These are phyloP conservation scores for Stenodera caucasica DNA, from an alignment of 2,888 invertebrate genomes.

Conservation along the genomic window DNA sequence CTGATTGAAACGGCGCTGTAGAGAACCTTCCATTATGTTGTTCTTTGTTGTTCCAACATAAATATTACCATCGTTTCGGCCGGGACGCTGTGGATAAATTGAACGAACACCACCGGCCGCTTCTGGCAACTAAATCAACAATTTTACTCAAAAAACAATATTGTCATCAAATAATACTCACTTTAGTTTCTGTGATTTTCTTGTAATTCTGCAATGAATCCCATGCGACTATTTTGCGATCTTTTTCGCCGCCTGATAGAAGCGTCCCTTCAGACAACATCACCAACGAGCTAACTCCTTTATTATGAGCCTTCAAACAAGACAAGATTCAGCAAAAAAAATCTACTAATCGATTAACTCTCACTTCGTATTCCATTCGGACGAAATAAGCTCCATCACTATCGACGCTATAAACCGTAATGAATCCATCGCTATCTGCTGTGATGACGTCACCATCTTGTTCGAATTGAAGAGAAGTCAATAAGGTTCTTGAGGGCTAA, in stretches of 20 bases:
- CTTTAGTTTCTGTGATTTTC: slow-evolving; percentile 86
- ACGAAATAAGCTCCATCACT: slow-evolving; percentile 88
- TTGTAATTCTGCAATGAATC: slow-evolving; percentile 88
- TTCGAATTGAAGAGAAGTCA: slow-evolving; percentile 87
- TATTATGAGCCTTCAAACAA: slow-evolving; percentile 73
- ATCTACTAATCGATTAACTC: too few relatives aligned
- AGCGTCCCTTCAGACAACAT: slow-evolving; percentile 90
- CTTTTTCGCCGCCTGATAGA: slow-evolving; percentile 87
- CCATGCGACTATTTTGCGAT: slow-evolving; percentile 90
- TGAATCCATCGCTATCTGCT: slow-evolving; percentile 89
- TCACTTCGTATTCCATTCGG: slow-evolving; percentile 81
- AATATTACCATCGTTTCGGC: slow-evolving; percentile 85
- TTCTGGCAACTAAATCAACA: slow-evolving; percentile 70
- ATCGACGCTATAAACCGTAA: slow-evolving; percentile 87
- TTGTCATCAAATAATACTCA: slow-evolving; percentile 53
- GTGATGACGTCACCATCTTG: slow-evolving; percentile 91
- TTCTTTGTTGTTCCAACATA: slow-evolving; percentile 90
- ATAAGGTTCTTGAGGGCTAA: slow-evolving; percentile 79
- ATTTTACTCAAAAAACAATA: slow-evolving; percentile 29
- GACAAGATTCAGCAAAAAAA: too few relatives aligned
- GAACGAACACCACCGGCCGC: slow-evolving; percentile 86
- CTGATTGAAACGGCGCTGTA: slow-evolving; percentile 85
- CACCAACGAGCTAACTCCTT: slow-evolving; percentile 82
- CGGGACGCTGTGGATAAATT: slow-evolving; percentile 85
- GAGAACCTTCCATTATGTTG: slow-evolving; percentile 86